Conservation (phyloP, 2,888 invertebrate species). For the Protophormia terraenovae region DNA sequence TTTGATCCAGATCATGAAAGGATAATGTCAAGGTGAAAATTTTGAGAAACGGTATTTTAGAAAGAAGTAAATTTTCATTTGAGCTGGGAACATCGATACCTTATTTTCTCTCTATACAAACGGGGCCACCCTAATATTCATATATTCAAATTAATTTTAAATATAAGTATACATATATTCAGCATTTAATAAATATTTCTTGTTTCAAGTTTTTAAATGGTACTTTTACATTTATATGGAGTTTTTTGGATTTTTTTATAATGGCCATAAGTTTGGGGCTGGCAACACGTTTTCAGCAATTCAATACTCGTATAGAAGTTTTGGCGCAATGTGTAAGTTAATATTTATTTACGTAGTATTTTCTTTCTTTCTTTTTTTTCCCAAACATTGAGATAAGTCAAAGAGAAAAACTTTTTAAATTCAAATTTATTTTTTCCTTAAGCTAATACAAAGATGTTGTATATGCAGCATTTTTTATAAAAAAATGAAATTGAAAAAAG, state of each 20-base stretch:
- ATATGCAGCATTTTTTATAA: too few species aligned
- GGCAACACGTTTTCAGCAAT: constrained; percentile 85
- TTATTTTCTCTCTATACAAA: too few species aligned
- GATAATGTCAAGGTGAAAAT: too few species aligned
- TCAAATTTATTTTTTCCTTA: background rate
- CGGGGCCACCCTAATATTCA: too few species aligned
- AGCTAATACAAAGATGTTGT: too few species aligned
- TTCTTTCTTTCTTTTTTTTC: background rate
- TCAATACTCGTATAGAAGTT: constrained; percentile 81
- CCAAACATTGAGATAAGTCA: background rate
- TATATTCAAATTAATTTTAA: too few species aligned
- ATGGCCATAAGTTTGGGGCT: constrained; percentile 87
- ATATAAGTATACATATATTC: background rate
- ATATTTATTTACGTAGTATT: background rate
- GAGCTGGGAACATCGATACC: too few species aligned
- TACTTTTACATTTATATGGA: constrained; percentile 86
- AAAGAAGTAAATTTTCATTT: too few species aligned
- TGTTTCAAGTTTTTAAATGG: constrained; percentile 70
- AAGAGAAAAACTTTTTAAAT: constrained; percentile 5
- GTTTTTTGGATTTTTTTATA: constrained; percentile 88
- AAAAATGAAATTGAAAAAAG: too few species aligned
- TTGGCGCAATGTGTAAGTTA: constrained; percentile 73
- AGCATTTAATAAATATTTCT: background rate
- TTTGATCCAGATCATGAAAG: too few species aligned
- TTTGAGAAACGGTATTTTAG: too few species aligned